Evolutionary conservation across 2,797 vertebrate genomes (phyloP), one percentile per base, ranked within the genome.

Genomic region (Discoglossus pictus): DNA sequence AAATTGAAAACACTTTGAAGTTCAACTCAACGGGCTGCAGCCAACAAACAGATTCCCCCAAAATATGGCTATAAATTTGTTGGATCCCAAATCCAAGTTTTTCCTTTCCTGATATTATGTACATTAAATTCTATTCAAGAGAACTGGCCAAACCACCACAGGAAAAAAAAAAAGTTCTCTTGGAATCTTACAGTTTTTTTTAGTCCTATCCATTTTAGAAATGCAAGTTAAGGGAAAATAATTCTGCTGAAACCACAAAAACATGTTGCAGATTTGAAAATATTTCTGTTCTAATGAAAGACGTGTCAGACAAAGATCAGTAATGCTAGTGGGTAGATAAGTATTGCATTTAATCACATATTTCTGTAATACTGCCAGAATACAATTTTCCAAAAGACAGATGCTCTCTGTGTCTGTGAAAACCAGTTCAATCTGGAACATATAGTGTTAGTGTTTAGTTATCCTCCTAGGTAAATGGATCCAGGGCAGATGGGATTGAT

Each of bases 201-300:
- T 56, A 56, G 25, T 36, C 46, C 16, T 58, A 53, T 48, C 53
- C 53, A 48, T 27, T 58, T 40, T 11, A 59, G 53, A 71, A 71
- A 24, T 71, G 68, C 68, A 59, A 59, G 61, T 65, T 71, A 43
- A 65, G 68, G 38, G 44, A 71, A 58, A n/a, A 71, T 58, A 13
- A 64, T 64, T 64, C 25, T 71, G 68, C 68, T 65, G 68, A 65
- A 59, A 36, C 61, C 61, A 59, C 46, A 63, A 50, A 62, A 71
- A 59, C 36, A 13, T 51, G 68, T 70, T 50, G 25, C 58, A 58
- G 52, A 56, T 24, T 61, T 56, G 44, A 71, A 58, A 71, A 61
- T 59, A 71, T 59, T 71, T 71, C 38, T 52, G 61, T 58, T 38
- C 64, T 71, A 71, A 71, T 64, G 68, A 71, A 71, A 64, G 60